Evolutionary conservation across 64 coral and sea anemone genomes (phyloP).

Genomic region (Porites lutea): DNA sequence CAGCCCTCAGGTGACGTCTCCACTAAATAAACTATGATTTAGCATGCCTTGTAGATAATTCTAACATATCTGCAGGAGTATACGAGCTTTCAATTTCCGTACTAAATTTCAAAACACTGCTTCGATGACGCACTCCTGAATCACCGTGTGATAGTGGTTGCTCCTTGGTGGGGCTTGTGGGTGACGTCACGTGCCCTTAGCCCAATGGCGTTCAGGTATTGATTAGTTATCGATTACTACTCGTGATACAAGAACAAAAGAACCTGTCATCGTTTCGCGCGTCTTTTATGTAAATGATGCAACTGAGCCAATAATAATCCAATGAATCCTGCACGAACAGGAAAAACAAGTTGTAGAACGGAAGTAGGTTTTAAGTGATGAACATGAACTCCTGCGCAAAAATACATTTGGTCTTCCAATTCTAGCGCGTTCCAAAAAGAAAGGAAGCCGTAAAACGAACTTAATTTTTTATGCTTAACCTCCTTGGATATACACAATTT

Average conservation of each 20-base stretch:
- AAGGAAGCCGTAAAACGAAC: no score
- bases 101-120: constrained; percentile 39
- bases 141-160: constrained; percentile 17
- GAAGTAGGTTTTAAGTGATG: no score
- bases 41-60: constrained; percentile 19
- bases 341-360: constrained; percentile 31
- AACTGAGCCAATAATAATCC: constrained; percentile 7
- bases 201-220: constrained; percentile 25
- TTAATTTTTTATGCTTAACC: no score
- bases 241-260: constrained; percentile 39
- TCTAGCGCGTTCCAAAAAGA: no score
- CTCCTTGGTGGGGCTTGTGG: constrained; percentile 41
- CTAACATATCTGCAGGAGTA: constrained; percentile 36
- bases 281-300: constrained; percentile 26
- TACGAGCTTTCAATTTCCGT: neutral
- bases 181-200: constrained; percentile 16
- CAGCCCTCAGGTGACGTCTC: neutral
- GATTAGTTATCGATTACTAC: constrained; percentile 41
- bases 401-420: no score
- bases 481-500: no score
- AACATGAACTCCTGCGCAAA: no score
- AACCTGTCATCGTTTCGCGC: constrained; percentile 33
- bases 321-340: neutral
- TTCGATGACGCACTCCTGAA: constrained; percentile 25
- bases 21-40: constrained; percentile 9